Evolutionary conservation across 2,888 invertebrate species (phyloP).

Genomic region (Darwinula stevensoni): DNA sequence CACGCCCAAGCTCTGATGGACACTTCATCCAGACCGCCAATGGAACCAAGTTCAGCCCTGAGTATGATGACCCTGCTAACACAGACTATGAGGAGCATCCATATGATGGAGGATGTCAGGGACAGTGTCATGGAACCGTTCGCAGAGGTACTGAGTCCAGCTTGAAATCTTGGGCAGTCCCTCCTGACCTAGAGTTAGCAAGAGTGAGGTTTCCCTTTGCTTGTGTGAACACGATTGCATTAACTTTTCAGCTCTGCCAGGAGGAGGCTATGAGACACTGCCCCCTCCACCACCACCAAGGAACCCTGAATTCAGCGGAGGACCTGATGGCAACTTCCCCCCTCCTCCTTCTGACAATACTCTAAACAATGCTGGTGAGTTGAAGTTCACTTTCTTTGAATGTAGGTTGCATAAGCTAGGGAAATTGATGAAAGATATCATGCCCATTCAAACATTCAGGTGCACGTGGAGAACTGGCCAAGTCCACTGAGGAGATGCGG

Average conservation of each 20-base stretch:
- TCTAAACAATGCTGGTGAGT: no score
- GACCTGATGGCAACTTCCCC: no score
- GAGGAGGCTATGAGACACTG: conserved; percentile 1
- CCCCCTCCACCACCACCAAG: conserved; percentile 1
- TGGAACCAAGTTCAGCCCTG: conserved; percentile 27
- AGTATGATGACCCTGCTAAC: conserved; percentile 77
- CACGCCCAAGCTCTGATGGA: conserved; percentile 14
- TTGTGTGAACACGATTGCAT: no score
- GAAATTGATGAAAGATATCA: background rate
- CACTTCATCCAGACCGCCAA: conserved; percentile 40
- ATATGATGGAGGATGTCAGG: conserved; percentile 48
- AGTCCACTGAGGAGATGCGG: conserved; percentile 88
- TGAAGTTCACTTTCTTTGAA: no score
- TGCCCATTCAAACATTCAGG: conserved; percentile 16
- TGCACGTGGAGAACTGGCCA: conserved; percentile 32
- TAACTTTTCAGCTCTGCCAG: background rate
- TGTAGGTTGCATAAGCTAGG: no score
- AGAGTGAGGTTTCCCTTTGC: no score
- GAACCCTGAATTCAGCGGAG: conserved; percentile 1
- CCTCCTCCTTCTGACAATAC: no score
- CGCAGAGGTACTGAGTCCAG: background rate
- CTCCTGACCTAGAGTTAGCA: background rate
- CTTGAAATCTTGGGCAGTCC: background rate
- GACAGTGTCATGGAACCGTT: conserved; percentile 25
- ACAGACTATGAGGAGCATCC: conserved; percentile 72